These are phyloP conservation scores for Sus cebifrons DNA, from an alignment of 2,797 vertebrate genomes.

Conservation along the genomic window DNA sequence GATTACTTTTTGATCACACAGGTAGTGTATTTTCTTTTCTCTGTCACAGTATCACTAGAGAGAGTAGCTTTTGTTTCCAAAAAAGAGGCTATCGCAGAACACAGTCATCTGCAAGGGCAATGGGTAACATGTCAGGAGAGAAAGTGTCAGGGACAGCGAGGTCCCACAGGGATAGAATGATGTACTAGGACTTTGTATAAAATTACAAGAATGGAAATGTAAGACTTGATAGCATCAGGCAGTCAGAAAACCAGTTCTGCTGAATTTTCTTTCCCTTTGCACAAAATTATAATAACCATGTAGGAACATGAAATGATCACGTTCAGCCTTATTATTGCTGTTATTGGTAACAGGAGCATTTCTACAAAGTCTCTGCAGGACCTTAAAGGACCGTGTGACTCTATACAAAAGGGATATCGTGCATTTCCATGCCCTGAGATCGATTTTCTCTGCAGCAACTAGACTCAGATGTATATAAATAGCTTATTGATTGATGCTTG, in stretches of 20 bases:
- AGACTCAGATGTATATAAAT: conserved; percentile 72
- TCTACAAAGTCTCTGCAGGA: background rate
- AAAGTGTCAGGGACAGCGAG: background rate
- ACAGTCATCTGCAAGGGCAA: background rate
- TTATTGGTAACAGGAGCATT: background rate
- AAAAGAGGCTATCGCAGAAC: conserved; percentile 35
- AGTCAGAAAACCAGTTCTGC: background rate
- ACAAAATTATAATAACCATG: background rate
- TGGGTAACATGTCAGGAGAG: background rate
- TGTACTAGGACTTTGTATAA: background rate
- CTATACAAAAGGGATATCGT: background rate
- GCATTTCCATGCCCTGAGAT: background rate
- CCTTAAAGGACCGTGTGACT: background rate
- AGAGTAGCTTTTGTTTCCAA: conserved; percentile 57
- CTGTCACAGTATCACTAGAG: background rate
- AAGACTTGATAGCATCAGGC: background rate
- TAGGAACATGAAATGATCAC: background rate
- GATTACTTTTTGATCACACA: background rate
- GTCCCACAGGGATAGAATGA: background rate
- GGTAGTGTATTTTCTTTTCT: conserved; percentile 47
- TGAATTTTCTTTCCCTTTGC: conserved; percentile 15
- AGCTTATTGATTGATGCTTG: conserved; percentile 82
- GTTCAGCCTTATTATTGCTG: background rate
- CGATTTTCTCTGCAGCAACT: conserved; percentile 60
- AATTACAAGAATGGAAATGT: conserved; percentile 20